Evolutionary conservation across 2,888 invertebrate species (phyloP).

Genomic region (Nomada fabriciana): DNA sequence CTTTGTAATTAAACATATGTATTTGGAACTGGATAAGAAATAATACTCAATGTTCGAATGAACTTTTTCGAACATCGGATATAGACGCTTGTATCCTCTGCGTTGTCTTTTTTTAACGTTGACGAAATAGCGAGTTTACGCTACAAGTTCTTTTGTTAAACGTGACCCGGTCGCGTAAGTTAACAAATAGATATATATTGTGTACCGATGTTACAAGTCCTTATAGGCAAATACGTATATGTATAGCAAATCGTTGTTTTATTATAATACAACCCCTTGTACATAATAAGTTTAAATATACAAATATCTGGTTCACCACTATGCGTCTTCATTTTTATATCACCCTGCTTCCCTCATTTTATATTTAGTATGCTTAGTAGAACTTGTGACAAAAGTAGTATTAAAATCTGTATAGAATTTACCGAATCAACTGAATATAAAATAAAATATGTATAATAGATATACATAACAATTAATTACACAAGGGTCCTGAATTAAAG

Average conservation of each 20-base stretch:
- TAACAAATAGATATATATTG: slow-evolving; percentile 11
- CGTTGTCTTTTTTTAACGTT: background rate
- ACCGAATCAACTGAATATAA: too few relatives aligned
- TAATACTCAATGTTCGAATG: slow-evolving; percentile 6
- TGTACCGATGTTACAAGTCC: slow-evolving; percentile 43
- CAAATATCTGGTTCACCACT: slow-evolving; percentile 49
- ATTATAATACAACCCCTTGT: slow-evolving; percentile 47
- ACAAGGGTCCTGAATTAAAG: too few relatives aligned
- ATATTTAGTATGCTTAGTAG: too few relatives aligned
- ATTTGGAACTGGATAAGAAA: background rate
- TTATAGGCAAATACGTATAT: slow-evolving; percentile 41
- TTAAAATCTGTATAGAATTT: too few relatives aligned
- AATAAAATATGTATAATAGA: too few relatives aligned
- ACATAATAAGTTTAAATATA: slow-evolving; percentile 59
- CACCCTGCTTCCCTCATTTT: too few relatives aligned
- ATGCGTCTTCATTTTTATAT: background rate
- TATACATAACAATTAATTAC: too few relatives aligned
- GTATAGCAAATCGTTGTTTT: slow-evolving; percentile 51
- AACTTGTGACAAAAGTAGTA: too few relatives aligned
- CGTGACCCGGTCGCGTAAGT: background rate
- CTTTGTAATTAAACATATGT: background rate
- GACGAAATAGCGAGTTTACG: slow-evolving; percentile 15
- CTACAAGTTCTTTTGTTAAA: slow-evolving; percentile 28
- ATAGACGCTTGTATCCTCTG: slow-evolving; percentile 5
- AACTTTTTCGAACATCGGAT: slow-evolving; percentile 18